phyloP scores from a whole-genome alignment of 2,113 vertebrate species.

The Clarias gariepinus region DNA sequence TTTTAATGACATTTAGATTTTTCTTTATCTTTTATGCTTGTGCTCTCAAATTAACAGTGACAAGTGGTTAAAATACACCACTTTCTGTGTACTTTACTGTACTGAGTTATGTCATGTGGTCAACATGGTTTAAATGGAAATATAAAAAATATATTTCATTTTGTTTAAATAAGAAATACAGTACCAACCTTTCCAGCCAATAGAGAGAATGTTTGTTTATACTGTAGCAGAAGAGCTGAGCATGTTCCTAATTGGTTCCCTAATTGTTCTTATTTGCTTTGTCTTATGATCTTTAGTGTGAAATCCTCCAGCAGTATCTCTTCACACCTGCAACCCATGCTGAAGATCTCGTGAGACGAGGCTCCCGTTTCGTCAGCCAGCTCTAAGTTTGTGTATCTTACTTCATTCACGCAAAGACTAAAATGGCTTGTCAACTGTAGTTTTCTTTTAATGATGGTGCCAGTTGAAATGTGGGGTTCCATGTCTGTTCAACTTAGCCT shows the following conservation, averaged over 20 bases:
- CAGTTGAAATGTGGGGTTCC: constrained; percentile 38
- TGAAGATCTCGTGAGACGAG: constrained; percentile 25
- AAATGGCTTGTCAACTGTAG: constrained; percentile 27
- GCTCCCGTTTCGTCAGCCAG: constrained; percentile 25
- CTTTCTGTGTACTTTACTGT: neutral
- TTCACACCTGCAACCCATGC: constrained; percentile 3
- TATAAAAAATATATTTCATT: neutral
- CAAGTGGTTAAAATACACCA: neutral
- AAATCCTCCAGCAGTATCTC: neutral
- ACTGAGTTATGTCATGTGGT: neutral
- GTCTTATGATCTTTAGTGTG: constrained; percentile 27
- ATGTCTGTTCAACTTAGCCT: constrained; percentile 21
- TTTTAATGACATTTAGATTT: constrained; percentile 24
- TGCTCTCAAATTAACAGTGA: neutral
- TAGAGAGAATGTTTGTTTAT: neutral
- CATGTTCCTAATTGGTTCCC: neutral
- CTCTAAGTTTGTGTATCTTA: constrained; percentile 24
- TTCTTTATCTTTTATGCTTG: constrained; percentile 10
- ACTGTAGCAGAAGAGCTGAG: constrained; percentile 16
- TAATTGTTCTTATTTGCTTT: constrained; percentile 23
- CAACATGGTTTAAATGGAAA: too few relatives aligned
- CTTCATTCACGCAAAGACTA: constrained; percentile 24
- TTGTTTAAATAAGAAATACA: neutral
- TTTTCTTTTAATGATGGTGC: constrained; percentile 44
- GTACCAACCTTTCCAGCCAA: neutral